Base-by-base conservation (phyloP, 2,797 vertebrate genomes). In the Propithecus perrieri region DNA sequence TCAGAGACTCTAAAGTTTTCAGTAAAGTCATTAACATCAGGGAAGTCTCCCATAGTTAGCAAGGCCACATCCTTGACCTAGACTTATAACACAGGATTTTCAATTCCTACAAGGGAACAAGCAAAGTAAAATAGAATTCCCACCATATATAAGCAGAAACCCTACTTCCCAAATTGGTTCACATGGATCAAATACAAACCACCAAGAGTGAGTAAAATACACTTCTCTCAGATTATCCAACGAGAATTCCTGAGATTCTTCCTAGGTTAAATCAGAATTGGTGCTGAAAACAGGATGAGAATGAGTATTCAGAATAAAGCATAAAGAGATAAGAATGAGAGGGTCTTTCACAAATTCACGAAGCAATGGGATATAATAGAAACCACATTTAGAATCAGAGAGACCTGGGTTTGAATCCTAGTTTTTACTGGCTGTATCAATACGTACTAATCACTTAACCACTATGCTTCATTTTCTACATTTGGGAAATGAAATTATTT, bases 401-500 rank as follows among this genome's bases (percentile, higher is more conserved):
- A 15, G 0, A 50, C 33, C 59, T 78, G 81, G 59, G 22, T 65
- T 41, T 93, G 59, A 75, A 57, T 46, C 8, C 38, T 48, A 43
- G 2, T 22, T 85, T 46, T 69, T 41, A 85, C 13, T 50, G 63
- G 6, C n/a, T 91, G 3, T 63, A 28, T 75, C 41, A 38, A 41
- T 48, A 33, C 53, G 48, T 17, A 35, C 41, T 43, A 50, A 20
- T 74, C 50, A 88, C 14, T 43, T 80, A 78, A 81, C 55, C 13
- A 74, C 15, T 92, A 59, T 53, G 63, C 2, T 24, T 2, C 10
- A 69, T 61, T 48, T 84, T 88, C 41, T 69, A 85, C 20, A 4
- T 65, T 94, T 87, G 30, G 48, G 12, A 96, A 97, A 87, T 38
- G 7, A 41, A 57, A 75, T 61, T 5, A 30, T 76, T 86, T 94